These are phyloP conservation scores for Bryconaethiops microstoma DNA, from an alignment of 2,797 vertebrate genomes.

Conservation along the genomic window DNA sequence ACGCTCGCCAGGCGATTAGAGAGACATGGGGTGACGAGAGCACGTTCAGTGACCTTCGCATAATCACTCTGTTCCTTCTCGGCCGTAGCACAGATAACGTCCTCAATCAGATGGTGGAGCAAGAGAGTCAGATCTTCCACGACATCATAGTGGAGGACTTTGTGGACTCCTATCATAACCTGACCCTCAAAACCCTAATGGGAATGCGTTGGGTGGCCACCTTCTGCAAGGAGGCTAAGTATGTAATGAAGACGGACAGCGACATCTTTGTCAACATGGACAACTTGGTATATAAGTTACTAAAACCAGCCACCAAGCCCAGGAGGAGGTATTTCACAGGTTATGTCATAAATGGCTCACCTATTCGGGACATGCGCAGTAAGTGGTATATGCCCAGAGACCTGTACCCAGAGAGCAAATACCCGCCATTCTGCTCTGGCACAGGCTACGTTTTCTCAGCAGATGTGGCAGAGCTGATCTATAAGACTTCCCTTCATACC, in stretches of 20 bases:
- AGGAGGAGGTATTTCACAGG: constrained; percentile 94
- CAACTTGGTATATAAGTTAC: constrained; percentile 91
- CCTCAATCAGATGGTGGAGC: constrained; percentile 90
- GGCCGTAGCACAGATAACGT: constrained; percentile 83
- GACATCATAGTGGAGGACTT: constrained; percentile 91
- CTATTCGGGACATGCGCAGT: constrained; percentile 94
- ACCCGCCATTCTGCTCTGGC: constrained; percentile 97
- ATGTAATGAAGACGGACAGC: constrained; percentile 91
- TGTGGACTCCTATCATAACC: constrained; percentile 88
- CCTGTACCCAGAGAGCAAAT: constrained; percentile 94
- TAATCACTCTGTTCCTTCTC: constrained; percentile 89
- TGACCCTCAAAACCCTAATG: constrained; percentile 89
- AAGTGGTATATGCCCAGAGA: constrained; percentile 99
- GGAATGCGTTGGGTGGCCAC: constrained; percentile 90
- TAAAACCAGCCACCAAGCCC: constrained; percentile 94
- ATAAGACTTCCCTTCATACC: constrained; percentile 95
- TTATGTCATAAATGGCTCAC: constrained; percentile 94
- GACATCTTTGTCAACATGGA: constrained; percentile 95
- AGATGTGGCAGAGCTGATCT: constrained; percentile 95
- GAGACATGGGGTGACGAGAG: constrained; percentile 98
- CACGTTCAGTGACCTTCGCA: constrained; percentile 88
- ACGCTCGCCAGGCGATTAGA: constrained; percentile 88
- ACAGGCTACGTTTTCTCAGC: constrained; percentile 97
- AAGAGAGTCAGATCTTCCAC: constrained; percentile 93
- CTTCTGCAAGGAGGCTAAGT: constrained; percentile 88